Evolutionary conservation across 2,113 vertebrate genomes (phyloP).

Genomic region (Aptenodytes forsteri): DNA sequence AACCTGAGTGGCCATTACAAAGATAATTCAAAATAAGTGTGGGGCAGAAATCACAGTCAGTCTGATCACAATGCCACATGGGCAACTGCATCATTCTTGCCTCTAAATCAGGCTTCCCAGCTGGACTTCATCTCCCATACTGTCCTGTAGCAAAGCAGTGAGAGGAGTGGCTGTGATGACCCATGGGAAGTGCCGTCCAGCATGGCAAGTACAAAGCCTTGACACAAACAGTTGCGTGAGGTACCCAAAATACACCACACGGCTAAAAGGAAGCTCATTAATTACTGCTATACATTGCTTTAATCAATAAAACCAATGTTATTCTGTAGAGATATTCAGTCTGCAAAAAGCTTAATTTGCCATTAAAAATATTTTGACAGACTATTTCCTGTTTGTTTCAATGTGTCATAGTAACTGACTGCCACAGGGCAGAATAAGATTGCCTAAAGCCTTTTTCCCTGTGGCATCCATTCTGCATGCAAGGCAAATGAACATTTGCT

Average conservation of each 20-base stretch:
- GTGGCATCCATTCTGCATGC: slow-evolving; percentile 6
- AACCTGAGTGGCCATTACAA: neutral
- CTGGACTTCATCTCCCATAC: neutral
- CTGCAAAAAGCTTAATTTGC: slow-evolving; percentile 1
- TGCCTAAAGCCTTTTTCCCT: slow-evolving; percentile 38
- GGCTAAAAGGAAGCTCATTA: neutral
- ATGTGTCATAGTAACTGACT: neutral
- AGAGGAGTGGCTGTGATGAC: neutral
- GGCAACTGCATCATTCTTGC: neutral
- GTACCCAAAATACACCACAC: neutral
- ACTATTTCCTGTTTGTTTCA: slow-evolving; percentile 26
- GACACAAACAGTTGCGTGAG: neutral
- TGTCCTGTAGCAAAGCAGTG: neutral
- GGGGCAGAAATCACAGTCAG: neutral
- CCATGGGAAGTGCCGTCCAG: neutral
- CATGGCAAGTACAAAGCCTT: neutral
- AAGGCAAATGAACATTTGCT: slow-evolving; percentile 33
- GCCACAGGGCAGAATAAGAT: slow-evolving; percentile 15
- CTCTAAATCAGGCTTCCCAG: neutral
- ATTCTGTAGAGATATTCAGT: neutral
- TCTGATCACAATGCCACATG: neutral
- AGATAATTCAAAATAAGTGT: neutral
- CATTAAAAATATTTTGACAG: slow-evolving; percentile 50
- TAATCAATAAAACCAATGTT: neutral
- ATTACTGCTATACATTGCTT: neutral